Evolutionary conservation across 2,888 invertebrate species (phyloP).

Genomic region (Papilio elwesi): DNA sequence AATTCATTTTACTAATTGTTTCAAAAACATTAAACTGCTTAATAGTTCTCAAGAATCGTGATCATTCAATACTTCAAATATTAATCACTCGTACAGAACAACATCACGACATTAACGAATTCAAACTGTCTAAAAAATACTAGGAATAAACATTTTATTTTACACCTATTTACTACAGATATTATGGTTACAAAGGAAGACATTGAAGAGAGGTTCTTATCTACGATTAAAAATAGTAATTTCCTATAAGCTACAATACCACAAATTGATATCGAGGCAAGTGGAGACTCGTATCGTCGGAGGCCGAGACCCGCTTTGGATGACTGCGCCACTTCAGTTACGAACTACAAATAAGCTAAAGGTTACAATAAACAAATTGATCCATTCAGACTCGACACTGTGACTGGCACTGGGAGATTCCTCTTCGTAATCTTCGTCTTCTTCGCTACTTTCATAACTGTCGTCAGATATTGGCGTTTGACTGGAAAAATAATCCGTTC

Average conservation of each 20-base stretch:
- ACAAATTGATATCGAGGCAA: too few relatives aligned
- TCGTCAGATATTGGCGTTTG: conserved; percentile 5
- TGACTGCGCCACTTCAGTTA: neutral
- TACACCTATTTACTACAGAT: neutral
- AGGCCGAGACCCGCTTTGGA: too few relatives aligned
- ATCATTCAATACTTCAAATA: too few relatives aligned
- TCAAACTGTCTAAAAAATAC: neutral
- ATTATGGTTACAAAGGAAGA: neutral
- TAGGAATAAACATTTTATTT: neutral
- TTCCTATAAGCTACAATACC: too few relatives aligned
- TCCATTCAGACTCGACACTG: conserved; percentile 19
- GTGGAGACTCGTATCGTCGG: too few relatives aligned
- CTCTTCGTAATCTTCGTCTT: conserved; percentile 14
- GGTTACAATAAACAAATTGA: conserved; percentile 32
- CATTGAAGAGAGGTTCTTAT: neutral
- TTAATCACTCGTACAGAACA: neutral
- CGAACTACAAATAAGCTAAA: conserved; percentile 49
- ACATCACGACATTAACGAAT: neutral
- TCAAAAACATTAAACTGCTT: too few relatives aligned
- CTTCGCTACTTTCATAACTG: conserved; percentile 8
- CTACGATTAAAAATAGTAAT: too few relatives aligned
- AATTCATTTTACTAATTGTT: too few relatives aligned
- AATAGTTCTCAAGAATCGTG: too few relatives aligned
- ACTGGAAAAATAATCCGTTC: conserved; percentile 19
- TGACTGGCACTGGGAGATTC: conserved; percentile 18